Conservation (phyloP, 2,888 invertebrate genomes). For the Callyntrura guangdongensis region DNA sequence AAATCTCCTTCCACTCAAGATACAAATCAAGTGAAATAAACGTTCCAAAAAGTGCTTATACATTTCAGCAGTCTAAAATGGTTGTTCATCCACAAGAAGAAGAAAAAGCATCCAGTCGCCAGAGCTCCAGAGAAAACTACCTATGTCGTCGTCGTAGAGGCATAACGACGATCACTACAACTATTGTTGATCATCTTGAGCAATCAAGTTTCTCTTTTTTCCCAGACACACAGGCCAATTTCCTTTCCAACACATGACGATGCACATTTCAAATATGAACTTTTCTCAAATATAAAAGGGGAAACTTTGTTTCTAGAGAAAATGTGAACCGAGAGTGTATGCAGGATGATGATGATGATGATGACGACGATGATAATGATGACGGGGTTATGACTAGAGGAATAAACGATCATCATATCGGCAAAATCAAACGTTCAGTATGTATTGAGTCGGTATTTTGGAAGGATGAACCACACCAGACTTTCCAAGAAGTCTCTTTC, state of each 20-base stretch:
- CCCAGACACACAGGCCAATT: conserved; percentile 39
- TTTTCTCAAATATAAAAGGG: conserved; percentile 53
- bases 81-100: too few relatives aligned
- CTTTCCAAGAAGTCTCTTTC: conserved; percentile 29
- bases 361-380: too few relatives aligned
- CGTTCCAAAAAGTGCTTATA: neutral
- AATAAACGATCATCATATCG: conserved; percentile 22
- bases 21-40: conserved; percentile 46
- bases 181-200: conserved; percentile 48
- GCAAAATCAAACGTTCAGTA: conserved; percentile 21
- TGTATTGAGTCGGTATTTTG: neutral
- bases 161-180: conserved; percentile 19
- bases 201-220: conserved; percentile 48
- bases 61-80: neutral
- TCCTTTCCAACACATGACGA: conserved; percentile 49
- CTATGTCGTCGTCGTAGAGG: conserved; percentile 37
- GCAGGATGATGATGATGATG: too few relatives aligned
- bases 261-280: conserved; percentile 13
- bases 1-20: neutral
- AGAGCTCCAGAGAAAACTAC: neutral
- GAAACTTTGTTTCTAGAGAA: neutral
- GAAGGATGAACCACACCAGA: too few relatives aligned
- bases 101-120: too few relatives aligned
- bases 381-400: conserved; percentile 45
- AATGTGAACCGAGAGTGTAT: conserved; percentile 34